A percentile compares a stretch with the other conserved stretches of the same genome.
phyloP scores from a whole-genome alignment of 2,113 vertebrate genomes.

The Riparia riparia region DNA sequence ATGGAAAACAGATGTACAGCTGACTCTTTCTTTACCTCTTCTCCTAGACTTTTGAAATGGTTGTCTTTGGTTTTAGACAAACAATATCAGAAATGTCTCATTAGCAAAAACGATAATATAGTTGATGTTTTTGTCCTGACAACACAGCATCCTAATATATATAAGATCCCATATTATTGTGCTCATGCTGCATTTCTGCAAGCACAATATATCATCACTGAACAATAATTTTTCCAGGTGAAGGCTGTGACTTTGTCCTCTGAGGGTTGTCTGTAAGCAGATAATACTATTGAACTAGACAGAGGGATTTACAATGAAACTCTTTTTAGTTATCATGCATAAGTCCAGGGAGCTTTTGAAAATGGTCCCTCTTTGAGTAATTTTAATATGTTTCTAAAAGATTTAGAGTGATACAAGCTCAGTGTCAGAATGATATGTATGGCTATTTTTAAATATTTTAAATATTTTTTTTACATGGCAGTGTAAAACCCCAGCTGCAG shows the following conservation, averaged over 20 bases:
- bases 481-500: not conserved
- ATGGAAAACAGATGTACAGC: not conserved
- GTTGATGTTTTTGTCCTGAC: not conserved
- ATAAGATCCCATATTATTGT: not conserved
- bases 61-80: slow-evolving; percentile 35
- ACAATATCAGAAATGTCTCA: slow-evolving; percentile 15
- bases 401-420: not conserved
- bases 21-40: not conserved
- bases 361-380: slow-evolving; percentile 29
- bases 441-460: not conserved
- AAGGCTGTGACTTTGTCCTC: slow-evolving; percentile 15
- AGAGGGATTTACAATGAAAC: slow-evolving; percentile 19
- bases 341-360: slow-evolving; percentile 30
- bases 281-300: slow-evolving; percentile 30
- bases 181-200: not conserved
- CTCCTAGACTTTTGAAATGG: not conserved
- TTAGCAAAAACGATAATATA: slow-evolving; percentile 4
- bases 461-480: not conserved
- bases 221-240: slow-evolving; percentile 8
- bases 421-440: not conserved
- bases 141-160: not conserved
- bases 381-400: slow-evolving; percentile 39
- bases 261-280: slow-evolving; percentile 39
- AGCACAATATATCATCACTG: not conserved
- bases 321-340: slow-evolving; percentile 22